Evolutionary conservation across 2,888 invertebrate genomes (phyloP), one percentile per base, ranked within the genome.

Genomic region (Drosophila cyrtoloma): DNA sequence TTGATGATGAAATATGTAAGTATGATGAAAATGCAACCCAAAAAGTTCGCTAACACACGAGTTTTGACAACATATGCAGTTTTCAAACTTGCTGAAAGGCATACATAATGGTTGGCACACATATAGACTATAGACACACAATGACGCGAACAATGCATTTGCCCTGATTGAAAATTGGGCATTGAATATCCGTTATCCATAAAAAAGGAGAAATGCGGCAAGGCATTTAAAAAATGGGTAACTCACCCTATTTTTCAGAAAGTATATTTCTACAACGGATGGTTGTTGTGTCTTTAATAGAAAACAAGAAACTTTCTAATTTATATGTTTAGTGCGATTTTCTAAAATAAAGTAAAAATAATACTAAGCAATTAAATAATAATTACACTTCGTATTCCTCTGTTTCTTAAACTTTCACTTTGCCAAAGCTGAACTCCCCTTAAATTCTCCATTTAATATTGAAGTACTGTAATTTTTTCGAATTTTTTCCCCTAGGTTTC

Each of bases 1-100:
- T 57, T 39, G 57, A 67, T 67, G 67, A 44, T 61, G 55, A 55
- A 78, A 79, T 67, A 60, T 75, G 59, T 57, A 28, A 58, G 42
- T 47, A 51, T 67, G 68, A 71, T 79, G 65, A 75, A 81, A 81
- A 66, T 52, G 56, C 61, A 30, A 5, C 26, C 14, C 32, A 32
- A 55, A 70, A 68, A 66, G 57, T 60, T 77, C 56, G 26, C 28
- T 39, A 30, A n/a, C 58, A 30, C 16, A 22, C 14, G 7, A 47
- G 7, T 70, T 81, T 56, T 56, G 68, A 64, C 75, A 35, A 53
- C 77, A 66, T 52, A 55, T 70, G 82, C 82, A 82, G 47, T 77
- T 77, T 81, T 56, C 30, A 19, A 76, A 57, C 51, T 60, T 51
- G 47, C 56, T 77, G 68, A 68, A 66, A 28, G 60, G 67, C 77